Evolutionary conservation across 1,140 invertebrate species (phyloP).

Genomic region (Diabrotica virgifera): DNA sequence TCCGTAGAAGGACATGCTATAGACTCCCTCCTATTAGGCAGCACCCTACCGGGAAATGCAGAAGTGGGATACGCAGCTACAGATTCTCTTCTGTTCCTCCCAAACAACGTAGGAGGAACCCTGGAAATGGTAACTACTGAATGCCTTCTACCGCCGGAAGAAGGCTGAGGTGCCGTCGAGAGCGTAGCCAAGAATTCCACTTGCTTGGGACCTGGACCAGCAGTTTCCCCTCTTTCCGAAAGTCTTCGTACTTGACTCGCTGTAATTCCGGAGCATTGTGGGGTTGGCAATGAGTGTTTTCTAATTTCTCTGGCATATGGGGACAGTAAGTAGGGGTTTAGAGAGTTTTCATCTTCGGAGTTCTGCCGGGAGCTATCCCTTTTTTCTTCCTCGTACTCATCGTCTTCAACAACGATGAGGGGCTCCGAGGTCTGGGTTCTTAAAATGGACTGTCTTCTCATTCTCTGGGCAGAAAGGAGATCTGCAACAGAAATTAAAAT

Average conservation of each 20-base stretch:
- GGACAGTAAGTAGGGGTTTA: conserved; percentile 75
- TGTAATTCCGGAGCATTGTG: conserved; percentile 77
- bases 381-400: conserved; percentile 62
- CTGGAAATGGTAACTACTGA: conserved; percentile 80
- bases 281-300: conserved; percentile 78
- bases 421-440: conserved; percentile 60
- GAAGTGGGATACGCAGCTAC: conserved; percentile 68
- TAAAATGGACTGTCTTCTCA: conserved; percentile 52
- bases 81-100: conserved; percentile 71
- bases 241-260: conserved; percentile 77
- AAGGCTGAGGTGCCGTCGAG: conserved; percentile 65
- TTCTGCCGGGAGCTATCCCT: conserved; percentile 54
- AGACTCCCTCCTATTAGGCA: conserved; percentile 52
- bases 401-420: conserved; percentile 76
- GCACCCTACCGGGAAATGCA: conserved; percentile 39
- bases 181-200: conserved; percentile 77
- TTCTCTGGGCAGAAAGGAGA: conserved; percentile 15
- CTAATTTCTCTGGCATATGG: conserved; percentile 67
- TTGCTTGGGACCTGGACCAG: conserved; percentile 64
- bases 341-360: conserved; percentile 66
- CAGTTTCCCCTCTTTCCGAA: conserved; percentile 73
- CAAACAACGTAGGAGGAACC: conserved; percentile 71
- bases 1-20: conserved; percentile 58
- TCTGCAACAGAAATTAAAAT: conserved; percentile 15
- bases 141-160: conserved; percentile 71